phyloP scores from a whole-genome alignment of 2,797 vertebrate genomes.

The Fringilla coelebs region DNA sequence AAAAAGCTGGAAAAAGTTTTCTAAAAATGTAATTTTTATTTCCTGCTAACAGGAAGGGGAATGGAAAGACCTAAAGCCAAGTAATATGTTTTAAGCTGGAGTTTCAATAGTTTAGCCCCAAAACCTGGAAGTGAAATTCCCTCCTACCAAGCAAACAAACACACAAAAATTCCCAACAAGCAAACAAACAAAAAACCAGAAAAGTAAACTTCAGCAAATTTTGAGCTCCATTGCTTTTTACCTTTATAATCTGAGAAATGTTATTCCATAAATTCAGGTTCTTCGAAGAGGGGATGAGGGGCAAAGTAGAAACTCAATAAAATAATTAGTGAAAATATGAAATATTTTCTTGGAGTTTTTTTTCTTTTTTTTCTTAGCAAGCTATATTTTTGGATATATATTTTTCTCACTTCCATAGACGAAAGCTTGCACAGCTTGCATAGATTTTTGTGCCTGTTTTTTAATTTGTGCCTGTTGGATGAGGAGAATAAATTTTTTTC shows the following conservation, averaged over 20 bases:
- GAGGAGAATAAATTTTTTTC: background rate
- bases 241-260: background rate
- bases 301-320: background rate
- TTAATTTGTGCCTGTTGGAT: background rate
- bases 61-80: background rate
- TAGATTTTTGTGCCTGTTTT: background rate
- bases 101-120: background rate
- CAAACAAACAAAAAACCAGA: background rate
- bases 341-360: background rate
- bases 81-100: background rate
- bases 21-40: background rate
- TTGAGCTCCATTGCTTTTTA: background rate
- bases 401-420: background rate
- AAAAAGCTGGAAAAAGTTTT: background rate
- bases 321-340: background rate
- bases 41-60: accelerated
- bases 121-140: background rate
- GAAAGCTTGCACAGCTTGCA: background rate
- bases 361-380: background rate
- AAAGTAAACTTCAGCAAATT: background rate
- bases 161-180: background rate
- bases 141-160: background rate
- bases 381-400: background rate
- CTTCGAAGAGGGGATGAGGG: background rate
- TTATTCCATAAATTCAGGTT: background rate